These are phyloP conservation scores for Heptranchias perlo DNA, from an alignment of 2,113 vertebrate genomes.

Conservation along the genomic window DNA sequence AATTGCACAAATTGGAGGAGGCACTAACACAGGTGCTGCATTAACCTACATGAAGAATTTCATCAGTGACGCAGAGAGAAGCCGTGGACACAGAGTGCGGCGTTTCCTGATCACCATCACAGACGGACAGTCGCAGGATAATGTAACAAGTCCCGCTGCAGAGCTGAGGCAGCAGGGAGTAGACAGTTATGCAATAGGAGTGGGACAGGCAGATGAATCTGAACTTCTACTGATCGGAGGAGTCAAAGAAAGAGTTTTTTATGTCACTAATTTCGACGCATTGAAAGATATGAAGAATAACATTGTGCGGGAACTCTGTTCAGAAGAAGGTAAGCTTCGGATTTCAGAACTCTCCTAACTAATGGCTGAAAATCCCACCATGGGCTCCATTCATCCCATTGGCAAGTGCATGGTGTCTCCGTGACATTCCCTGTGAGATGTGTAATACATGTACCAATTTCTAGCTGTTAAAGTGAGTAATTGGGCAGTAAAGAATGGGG, in stretches of 20 bases:
- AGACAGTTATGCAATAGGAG: constrained; percentile 65
- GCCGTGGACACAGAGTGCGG: constrained; percentile 49
- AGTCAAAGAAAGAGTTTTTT: constrained; percentile 58
- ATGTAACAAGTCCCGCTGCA: constrained; percentile 56
- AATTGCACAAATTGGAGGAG: constrained; percentile 57
- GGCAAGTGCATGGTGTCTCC: no score
- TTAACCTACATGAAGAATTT: constrained; percentile 55
- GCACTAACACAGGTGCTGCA: constrained; percentile 60
- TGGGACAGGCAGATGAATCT: constrained; percentile 50
- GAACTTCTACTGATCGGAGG: constrained; percentile 63
- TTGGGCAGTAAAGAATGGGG: not conserved
- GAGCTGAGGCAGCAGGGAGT: constrained; percentile 53
- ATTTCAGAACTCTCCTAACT: not conserved
- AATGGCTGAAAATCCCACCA: not conserved
- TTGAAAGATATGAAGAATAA: constrained; percentile 62
- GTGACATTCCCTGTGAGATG: not conserved
- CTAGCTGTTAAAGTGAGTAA: not conserved
- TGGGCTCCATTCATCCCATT: not conserved
- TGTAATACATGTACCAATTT: not conserved
- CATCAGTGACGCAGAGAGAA: constrained; percentile 51
- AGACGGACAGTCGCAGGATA: constrained; percentile 63
- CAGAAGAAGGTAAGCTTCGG: constrained; percentile 59
- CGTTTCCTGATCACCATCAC: constrained; percentile 71
- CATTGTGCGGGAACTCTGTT: constrained; percentile 67
- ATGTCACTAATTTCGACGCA: constrained; percentile 66